Evolutionary conservation across 1,140 invertebrate species (phyloP).

Genomic region (Pogonus chalceus): DNA sequence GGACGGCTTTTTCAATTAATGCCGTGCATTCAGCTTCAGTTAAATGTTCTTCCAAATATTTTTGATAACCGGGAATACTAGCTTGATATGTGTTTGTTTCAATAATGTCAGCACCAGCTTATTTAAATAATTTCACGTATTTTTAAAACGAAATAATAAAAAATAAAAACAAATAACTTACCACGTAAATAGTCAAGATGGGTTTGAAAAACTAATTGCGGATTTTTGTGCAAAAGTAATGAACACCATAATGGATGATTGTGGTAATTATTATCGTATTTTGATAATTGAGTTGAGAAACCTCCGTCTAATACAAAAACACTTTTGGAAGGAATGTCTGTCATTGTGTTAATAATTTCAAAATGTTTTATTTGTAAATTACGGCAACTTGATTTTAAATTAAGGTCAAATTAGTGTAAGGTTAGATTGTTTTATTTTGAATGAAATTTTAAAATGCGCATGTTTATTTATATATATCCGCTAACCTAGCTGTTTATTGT

Average conservation of each 20-base stretch:
- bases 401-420: no score
- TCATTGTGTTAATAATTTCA: no score
- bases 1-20: constrained; percentile 41
- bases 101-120: constrained; percentile 50
- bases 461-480: no score
- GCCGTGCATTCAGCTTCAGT: constrained; percentile 35
- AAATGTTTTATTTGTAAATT: no score
- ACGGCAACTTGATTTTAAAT: no score
- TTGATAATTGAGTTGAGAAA: constrained; percentile 35
- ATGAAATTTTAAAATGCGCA: no score
- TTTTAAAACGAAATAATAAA: background rate
- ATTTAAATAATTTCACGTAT: constrained; percentile 14
- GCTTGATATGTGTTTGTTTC: constrained; percentile 54
- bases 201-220: constrained; percentile 37
- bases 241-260: constrained; percentile 44
- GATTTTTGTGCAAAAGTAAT: constrained; percentile 34
- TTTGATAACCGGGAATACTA: constrained; percentile 42
- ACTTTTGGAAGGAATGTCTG: no score
- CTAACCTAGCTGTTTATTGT: no score
- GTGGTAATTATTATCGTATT: constrained; percentile 26
- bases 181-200: constrained; percentile 42
- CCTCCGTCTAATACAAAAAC: constrained; percentile 37
- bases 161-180: constrained; percentile 16
- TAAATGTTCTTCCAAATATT: constrained; percentile 34
- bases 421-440: no score